phyloP scores from a whole-genome alignment of 2,113 vertebrate species.

The Phaethornis superciliosus region DNA sequence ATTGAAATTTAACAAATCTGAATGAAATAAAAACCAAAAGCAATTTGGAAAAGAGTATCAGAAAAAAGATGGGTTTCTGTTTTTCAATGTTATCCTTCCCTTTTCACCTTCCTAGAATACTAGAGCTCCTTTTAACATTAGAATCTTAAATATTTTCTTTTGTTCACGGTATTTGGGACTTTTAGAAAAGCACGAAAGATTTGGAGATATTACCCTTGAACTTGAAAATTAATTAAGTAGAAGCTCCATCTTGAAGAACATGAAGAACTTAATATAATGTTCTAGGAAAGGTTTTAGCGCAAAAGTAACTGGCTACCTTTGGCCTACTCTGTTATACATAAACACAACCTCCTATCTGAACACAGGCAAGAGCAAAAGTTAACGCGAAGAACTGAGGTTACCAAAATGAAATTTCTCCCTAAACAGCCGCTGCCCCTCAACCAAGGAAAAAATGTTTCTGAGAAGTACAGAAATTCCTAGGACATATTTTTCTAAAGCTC shows the following conservation, averaged over 20 bases:
- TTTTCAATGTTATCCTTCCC: neutral
- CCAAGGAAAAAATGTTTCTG: neutral
- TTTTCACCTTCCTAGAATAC: neutral
- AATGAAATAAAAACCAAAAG: neutral
- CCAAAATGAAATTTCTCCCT: neutral
- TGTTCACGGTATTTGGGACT: neutral
- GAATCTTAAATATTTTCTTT: neutral
- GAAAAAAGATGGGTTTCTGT: neutral
- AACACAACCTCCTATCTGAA: neutral
- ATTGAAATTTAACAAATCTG: neutral
- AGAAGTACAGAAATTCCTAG: neutral
- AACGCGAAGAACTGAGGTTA: neutral
- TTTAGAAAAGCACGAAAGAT: neutral
- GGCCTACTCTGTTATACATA: neutral
- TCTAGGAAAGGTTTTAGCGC: neutral
- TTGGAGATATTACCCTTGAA: neutral
- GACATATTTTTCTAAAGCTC: neutral
- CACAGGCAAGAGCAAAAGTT: neutral
- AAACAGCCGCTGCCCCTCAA: neutral
- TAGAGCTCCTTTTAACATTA: neutral
- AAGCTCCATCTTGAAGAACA: neutral
- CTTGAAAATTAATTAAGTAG: neutral
- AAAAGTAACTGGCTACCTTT: neutral
- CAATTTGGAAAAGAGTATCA: neutral
- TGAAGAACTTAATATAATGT: neutral